A percentile compares a stretch with the other conserved stretches of the same genome.
phyloP scores from a whole-genome alignment of 2,113 vertebrate species.

The Rhinopithecus roxellana region DNA sequence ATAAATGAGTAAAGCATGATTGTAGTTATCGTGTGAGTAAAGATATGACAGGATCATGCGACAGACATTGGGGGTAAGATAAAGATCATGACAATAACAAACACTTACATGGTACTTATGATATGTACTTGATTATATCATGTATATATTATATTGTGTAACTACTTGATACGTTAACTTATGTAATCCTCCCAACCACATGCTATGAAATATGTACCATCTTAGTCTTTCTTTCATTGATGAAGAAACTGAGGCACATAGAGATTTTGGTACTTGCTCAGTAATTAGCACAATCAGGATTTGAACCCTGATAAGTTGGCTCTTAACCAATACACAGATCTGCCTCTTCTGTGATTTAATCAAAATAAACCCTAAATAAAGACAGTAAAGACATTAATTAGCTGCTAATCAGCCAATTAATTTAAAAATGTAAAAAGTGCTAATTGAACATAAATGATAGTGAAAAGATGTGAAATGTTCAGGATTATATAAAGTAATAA shows the following conservation, averaged over 20 bases:
- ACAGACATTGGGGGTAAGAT: neutral
- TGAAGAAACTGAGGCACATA: neutral
- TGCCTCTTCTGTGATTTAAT: neutral
- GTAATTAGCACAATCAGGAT: neutral
- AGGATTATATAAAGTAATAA: neutral
- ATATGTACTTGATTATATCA: neutral
- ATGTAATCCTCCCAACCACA: neutral
- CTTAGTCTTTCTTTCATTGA: neutral
- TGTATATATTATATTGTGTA: neutral
- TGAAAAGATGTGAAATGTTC: neutral
- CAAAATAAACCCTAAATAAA: neutral
- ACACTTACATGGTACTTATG: neutral
- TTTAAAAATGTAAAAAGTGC: neutral
- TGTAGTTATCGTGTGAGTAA: conserved; percentile 51
- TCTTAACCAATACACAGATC: neutral
- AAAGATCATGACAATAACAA: neutral
- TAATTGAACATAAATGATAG: neutral
- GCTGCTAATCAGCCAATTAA: neutral
- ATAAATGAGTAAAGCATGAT: neutral
- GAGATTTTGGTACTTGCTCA: neutral
- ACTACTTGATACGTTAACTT: neutral
- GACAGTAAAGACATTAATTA: no score
- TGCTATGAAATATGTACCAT: neutral
- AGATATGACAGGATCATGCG: neutral
- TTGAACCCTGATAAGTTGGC: neutral